Evolutionary conservation across 2,113 vertebrate species (phyloP).

Genomic region (Taurulus bubalis): DNA sequence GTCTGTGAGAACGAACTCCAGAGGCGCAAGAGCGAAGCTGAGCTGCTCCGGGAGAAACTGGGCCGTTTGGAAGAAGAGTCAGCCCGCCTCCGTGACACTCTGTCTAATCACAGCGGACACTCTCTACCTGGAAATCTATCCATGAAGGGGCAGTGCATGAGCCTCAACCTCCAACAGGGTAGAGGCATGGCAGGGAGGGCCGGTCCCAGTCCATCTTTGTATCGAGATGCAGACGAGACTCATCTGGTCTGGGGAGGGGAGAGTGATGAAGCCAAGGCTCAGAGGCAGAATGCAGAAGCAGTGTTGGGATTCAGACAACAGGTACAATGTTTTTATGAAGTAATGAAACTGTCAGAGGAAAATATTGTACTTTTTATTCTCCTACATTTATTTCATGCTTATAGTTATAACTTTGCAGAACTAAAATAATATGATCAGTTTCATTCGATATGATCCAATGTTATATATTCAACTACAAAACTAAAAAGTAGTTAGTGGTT

Average conservation of each 20-base stretch:
- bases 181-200: slow-evolving; percentile 59
- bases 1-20: slow-evolving; percentile 96
- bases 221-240: slow-evolving; percentile 82
- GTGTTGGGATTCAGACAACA: slow-evolving; percentile 86
- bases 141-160: slow-evolving; percentile 77
- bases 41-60: slow-evolving; percentile 92
- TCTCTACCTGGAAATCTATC: slow-evolving; percentile 39
- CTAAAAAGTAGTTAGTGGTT: neutral
- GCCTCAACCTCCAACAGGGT: slow-evolving; percentile 71
- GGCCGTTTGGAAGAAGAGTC: slow-evolving; percentile 90
- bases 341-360: neutral
- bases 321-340: slow-evolving; percentile 41
- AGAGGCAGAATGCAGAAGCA: slow-evolving; percentile 83
- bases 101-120: slow-evolving; percentile 55
- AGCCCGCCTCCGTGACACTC: slow-evolving; percentile 81
- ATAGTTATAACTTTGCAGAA: neutral
- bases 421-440: neutral
- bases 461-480: neutral
- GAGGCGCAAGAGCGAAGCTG: slow-evolving; percentile 92
- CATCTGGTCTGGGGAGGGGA: slow-evolving; percentile 82
- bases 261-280: slow-evolving; percentile 89
- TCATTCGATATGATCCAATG: neutral
- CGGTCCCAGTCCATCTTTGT: slow-evolving; percentile 75
- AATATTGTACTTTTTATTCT: neutral
- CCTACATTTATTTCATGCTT: neutral